Conservation (phyloP, 2,888 invertebrate genomes). For the Drosophila bunnanda region DNA sequence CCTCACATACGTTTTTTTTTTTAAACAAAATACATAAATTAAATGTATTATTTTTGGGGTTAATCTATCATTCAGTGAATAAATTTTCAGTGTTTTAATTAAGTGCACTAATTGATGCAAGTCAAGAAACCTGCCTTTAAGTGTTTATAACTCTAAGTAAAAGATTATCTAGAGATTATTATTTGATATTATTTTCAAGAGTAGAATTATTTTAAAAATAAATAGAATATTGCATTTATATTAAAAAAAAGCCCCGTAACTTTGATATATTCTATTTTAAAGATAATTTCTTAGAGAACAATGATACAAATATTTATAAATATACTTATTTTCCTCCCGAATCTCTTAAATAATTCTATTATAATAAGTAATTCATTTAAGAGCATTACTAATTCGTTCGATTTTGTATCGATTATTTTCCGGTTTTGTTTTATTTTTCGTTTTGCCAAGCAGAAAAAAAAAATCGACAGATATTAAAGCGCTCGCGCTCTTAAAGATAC, state of each 20-base stretch:
- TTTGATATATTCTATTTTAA: too few species aligned
- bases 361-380: too few species aligned
- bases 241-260: too few species aligned
- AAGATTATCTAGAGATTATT: neutral
- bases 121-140: neutral
- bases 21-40: conserved; percentile 16
- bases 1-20: neutral
- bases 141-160: neutral
- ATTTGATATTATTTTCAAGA: neutral
- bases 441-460: conserved; percentile 68
- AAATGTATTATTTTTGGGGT: conserved; percentile 18
- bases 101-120: conserved; percentile 7
- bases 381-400: conserved; percentile 55
- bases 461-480: conserved; percentile 33
- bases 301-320: neutral
- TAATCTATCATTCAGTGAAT: conserved; percentile 16
- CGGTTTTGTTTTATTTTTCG: conserved; percentile 77
- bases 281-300: neutral
- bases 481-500: conserved; percentile 59
- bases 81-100: conserved; percentile 6
- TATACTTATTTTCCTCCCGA: neutral
- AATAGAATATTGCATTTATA: too few species aligned
- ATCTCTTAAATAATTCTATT: too few species aligned
- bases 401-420: conserved; percentile 52
- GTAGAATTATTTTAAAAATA: too few species aligned